Evolutionary conservation across 2,113 vertebrate genomes (phyloP).

Genomic region (Cnemophilus loriae): DNA sequence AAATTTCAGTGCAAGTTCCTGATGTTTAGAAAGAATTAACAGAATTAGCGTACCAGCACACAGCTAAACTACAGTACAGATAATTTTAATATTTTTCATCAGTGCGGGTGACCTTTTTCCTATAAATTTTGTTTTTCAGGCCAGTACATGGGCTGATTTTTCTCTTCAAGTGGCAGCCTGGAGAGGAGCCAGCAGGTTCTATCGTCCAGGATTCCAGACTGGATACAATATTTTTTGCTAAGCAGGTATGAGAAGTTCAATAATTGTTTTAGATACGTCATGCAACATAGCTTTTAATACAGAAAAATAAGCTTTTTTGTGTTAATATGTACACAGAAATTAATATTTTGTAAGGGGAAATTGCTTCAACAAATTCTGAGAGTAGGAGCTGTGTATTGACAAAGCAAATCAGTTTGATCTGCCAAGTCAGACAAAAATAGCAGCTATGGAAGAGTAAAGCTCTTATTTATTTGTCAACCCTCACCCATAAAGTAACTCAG

Average conservation of each 20-base stretch:
- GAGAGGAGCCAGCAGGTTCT: slow-evolving; percentile 95
- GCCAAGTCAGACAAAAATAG: background rate
- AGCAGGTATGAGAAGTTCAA: slow-evolving; percentile 81
- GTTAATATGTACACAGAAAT: background rate
- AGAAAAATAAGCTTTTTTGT: background rate
- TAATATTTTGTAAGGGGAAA: background rate
- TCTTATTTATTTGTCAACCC: background rate
- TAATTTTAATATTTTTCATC: background rate
- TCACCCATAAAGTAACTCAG: background rate
- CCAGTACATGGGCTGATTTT: slow-evolving; percentile 98
- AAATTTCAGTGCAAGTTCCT: background rate
- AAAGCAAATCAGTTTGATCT: background rate
- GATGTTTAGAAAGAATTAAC: background rate
- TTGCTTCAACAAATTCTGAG: background rate
- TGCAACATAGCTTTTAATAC: background rate
- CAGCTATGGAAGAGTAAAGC: background rate
- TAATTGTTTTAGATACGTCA: background rate
- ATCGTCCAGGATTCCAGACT: slow-evolving; percentile 97
- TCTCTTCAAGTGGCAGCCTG: slow-evolving; percentile 99
- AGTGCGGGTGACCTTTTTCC: background rate
- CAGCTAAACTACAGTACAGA: background rate
- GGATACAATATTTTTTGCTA: slow-evolving; percentile 97
- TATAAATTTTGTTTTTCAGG: slow-evolving; percentile 72
- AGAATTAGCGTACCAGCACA: background rate
- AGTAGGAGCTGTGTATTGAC: background rate